Percentiles rank a stretch among this genome's conserved stretches.
Conservation (phyloP, 2,888 invertebrate species). For the Agonopterix arenella region DNA sequence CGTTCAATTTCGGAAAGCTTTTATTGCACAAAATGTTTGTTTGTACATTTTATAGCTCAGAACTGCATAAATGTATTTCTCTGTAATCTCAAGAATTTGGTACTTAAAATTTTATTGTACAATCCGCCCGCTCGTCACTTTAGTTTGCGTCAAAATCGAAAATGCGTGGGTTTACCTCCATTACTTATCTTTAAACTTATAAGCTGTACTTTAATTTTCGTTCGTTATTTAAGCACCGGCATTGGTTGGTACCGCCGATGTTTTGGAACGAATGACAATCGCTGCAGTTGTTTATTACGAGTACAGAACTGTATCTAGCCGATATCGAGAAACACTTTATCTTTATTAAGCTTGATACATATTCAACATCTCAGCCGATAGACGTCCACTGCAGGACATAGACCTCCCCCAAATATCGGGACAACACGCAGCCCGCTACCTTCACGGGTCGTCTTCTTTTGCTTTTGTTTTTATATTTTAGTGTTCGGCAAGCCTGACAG, state of each 20-base stretch:
- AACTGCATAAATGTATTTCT: slow-evolving; percentile 5
- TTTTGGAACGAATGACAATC: no score
- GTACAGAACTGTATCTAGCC: no score
- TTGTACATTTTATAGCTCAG: slow-evolving; percentile 4
- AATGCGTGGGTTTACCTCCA: slow-evolving; percentile 38
- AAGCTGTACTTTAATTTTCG: slow-evolving; percentile 32
- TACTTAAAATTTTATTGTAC: not conserved
- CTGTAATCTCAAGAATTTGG: slow-evolving; percentile 3
- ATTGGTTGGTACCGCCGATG: slow-evolving; percentile 11
- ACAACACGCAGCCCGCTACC: no score
- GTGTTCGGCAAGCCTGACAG: no score
- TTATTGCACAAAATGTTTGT: not conserved
- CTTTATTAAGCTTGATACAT: no score
- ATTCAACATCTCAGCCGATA: no score
- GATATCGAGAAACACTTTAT: no score
- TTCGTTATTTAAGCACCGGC: slow-evolving; percentile 31
- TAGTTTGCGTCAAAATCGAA: slow-evolving; percentile 7
- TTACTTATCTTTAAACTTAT: slow-evolving; percentile 23
- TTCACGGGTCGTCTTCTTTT: no score
- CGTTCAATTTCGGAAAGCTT: not conserved
- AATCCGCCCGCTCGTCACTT: slow-evolving; percentile 1
- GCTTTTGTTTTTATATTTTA: no score
- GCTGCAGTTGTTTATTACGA: no score
- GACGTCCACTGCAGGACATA: no score
- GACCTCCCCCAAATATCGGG: no score